Percentiles rank a stretch among this genome's conserved stretches.
phyloP scores from a whole-genome alignment of 2,888 invertebrate species.

The Mythimna albipuncta region DNA sequence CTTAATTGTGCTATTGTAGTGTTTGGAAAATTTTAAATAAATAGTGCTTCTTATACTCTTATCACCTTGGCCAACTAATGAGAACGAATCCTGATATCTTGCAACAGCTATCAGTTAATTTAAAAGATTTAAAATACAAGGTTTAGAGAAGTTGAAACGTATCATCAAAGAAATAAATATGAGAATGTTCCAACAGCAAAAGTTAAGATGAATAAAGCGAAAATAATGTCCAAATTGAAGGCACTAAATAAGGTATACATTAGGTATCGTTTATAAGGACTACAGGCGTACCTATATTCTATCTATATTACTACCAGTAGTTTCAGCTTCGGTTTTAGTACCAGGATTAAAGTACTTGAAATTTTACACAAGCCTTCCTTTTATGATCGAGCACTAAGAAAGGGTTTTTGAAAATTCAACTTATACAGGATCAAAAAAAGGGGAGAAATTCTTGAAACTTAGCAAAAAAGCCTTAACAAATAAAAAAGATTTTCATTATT shows the following conservation, averaged over 20 bases:
- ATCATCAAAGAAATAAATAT: background rate
- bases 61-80: background rate
- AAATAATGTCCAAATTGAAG: background rate
- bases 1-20: constrained; percentile 13
- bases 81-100: background rate
- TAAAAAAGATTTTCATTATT: too few species aligned
- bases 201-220: background rate
- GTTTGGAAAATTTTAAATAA: constrained; percentile 5
- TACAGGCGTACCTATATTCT: too few species aligned
- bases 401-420: too few species aligned
- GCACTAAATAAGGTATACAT: too few species aligned
- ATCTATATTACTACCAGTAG: too few species aligned
- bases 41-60: background rate
- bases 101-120: background rate
- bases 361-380: too few species aligned
- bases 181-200: background rate
- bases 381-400: too few species aligned
- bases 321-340: too few species aligned
- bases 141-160: background rate
- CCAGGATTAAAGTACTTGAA: too few species aligned
- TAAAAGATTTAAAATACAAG: background rate
- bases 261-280: background rate
- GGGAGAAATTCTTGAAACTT: too few species aligned
- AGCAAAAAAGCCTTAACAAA: too few species aligned
- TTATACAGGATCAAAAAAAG: too few species aligned